These are phyloP conservation scores for Clarias batrachus DNA, from an alignment of 2,113 vertebrate genomes.

Conservation along the genomic window DNA sequence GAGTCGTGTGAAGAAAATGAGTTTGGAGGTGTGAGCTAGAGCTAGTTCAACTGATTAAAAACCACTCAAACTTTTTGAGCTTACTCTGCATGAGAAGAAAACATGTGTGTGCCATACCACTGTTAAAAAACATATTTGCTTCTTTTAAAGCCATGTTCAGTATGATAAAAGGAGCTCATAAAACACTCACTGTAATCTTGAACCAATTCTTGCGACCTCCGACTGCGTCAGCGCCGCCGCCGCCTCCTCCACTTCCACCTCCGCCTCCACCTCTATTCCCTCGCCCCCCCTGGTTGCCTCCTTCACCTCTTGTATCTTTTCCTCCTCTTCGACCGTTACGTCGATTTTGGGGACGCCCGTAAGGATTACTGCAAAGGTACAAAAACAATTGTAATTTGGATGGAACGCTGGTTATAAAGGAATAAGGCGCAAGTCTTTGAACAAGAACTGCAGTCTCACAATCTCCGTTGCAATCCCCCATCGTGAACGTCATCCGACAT, in stretches of 20 bases:
- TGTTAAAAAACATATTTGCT: not conserved
- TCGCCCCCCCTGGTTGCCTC: conserved; percentile 17
- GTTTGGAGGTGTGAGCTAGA: too few relatives aligned
- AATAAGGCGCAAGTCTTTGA: not conserved
- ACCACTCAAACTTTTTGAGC: too few relatives aligned
- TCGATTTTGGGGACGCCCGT: conserved; percentile 49
- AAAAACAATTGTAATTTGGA: not conserved
- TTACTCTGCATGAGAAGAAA: too few relatives aligned
- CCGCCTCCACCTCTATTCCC: conserved; percentile 12
- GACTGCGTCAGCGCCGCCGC: not conserved
- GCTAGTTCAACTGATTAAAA: too few relatives aligned
- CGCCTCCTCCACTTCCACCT: conserved; percentile 9
- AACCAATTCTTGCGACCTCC: conserved; percentile 55
- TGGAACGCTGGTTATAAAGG: not conserved
- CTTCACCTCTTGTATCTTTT: conserved; percentile 22
- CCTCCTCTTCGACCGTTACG: conserved; percentile 45
- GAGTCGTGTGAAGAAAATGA: too few relatives aligned
- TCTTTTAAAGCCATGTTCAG: not conserved
- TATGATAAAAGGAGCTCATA: not conserved
- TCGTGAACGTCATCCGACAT: conserved; percentile 52
- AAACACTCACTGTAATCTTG: conserved; percentile 52
- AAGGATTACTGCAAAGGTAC: conserved; percentile 48
- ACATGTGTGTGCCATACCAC: too few relatives aligned
- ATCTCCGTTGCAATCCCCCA: conserved; percentile 48
- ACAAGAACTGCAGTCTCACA: conserved; percentile 30